These are phyloP conservation scores for Darevskia mixta DNA, from an alignment of 2,797 vertebrate genomes.

Conservation along the genomic window DNA sequence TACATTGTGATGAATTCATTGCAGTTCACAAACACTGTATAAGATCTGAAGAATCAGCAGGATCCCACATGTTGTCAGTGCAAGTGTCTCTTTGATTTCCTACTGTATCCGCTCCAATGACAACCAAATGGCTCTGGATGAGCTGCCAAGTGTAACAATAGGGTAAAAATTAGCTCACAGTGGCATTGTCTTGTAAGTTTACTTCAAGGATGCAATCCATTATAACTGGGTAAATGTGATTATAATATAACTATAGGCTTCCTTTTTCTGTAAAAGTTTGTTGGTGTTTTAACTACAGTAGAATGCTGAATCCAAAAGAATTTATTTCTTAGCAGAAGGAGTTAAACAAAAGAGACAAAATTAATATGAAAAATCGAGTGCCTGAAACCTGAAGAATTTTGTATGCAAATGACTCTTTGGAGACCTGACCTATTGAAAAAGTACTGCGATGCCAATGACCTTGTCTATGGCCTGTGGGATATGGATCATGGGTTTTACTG, in stretches of 20 bases:
- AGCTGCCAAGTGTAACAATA: neutral
- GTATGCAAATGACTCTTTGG: neutral
- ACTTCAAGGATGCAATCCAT: neutral
- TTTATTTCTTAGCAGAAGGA: neutral
- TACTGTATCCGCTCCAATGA: constrained; percentile 28
- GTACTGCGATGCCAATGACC: neutral
- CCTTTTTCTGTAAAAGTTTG: neutral
- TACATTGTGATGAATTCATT: neutral
- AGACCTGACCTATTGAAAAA: constrained; percentile 23
- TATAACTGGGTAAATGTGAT: neutral
- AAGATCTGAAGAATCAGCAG: constrained; percentile 33
- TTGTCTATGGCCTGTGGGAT: constrained; percentile 1
- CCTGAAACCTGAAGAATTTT: constrained; percentile 11
- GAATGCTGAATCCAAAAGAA: neutral
- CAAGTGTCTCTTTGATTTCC: constrained; percentile 31
- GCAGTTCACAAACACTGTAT: constrained; percentile 6
- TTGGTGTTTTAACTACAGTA: neutral
- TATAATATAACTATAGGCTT: neutral
- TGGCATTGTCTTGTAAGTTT: constrained; percentile 7
- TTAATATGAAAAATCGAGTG: neutral
- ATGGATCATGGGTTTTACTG: constrained; percentile 22
- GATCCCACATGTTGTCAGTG: constrained; percentile 10
- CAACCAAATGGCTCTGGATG: constrained; percentile 30
- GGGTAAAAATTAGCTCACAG: neutral
- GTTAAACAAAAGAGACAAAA: neutral